A percentile compares a stretch with the other conserved stretches of the same genome.
phyloP scores from a whole-genome alignment of 2,888 invertebrate species.

The Steinernema carpocapsae region DNA sequence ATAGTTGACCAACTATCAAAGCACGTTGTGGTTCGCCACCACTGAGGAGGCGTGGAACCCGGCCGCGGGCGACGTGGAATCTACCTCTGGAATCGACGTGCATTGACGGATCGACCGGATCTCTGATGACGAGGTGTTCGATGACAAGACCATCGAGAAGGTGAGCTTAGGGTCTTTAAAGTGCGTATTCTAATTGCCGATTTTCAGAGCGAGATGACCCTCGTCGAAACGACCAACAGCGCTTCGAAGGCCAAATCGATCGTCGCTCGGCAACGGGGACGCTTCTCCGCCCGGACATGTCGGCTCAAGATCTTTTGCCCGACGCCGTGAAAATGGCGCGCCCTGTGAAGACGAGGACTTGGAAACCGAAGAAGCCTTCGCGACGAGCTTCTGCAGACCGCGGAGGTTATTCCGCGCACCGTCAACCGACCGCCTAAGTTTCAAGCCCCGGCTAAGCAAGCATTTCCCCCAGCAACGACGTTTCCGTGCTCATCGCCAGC shows the following conservation, averaged over 20 bases:
- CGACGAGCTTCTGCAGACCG: not conserved
- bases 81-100: constrained; percentile 10
- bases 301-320: not conserved
- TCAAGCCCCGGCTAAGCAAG: too few species aligned
- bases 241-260: constrained; percentile 6
- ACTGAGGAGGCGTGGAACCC: too few species aligned
- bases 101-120: constrained; percentile 14
- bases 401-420: too few species aligned
- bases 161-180: not conserved
- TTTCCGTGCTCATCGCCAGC: not conserved
- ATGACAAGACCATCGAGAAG: not conserved
- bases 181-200: not conserved
- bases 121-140: constrained; percentile 1
- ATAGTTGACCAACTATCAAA: too few species aligned
- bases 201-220: not conserved
- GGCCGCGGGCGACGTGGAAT: not conserved
- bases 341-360: not conserved
- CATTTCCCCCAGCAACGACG: not conserved
- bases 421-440: too few species aligned
- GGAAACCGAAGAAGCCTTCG: not conserved
- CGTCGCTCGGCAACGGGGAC: not conserved
- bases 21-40: too few species aligned
- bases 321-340: not conserved
- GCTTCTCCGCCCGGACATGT: not conserved
- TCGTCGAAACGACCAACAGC: not conserved